Evolutionary conservation across 2,888 invertebrate species (phyloP).

Genomic region (Phortica okadai): DNA sequence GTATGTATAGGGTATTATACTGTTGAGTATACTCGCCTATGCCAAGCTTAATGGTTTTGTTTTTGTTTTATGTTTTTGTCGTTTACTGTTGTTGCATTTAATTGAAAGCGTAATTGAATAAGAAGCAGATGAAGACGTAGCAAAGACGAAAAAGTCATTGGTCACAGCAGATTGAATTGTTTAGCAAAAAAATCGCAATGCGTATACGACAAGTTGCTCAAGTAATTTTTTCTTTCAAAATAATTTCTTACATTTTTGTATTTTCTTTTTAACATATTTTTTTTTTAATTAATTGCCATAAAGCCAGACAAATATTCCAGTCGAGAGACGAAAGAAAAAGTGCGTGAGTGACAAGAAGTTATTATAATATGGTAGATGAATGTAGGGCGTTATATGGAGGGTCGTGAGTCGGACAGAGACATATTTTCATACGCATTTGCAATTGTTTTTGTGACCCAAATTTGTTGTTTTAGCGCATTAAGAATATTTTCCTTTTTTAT

Average conservation of each 20-base stretch:
- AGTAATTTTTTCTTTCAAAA: too few relatives aligned
- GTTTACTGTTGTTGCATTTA: too few relatives aligned
- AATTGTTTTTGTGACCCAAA: slow-evolving; percentile 11
- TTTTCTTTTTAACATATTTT: too few relatives aligned
- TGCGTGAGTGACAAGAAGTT: neutral
- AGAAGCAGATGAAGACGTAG: too few relatives aligned
- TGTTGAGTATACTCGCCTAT: too few relatives aligned
- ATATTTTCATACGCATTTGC: neutral
- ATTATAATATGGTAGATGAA: neutral
- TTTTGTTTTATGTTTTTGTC: too few relatives aligned
- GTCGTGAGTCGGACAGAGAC: neutral
- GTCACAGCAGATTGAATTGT: neutral
- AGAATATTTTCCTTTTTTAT: neutral
- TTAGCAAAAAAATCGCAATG: neutral
- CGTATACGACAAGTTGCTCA: neutral
- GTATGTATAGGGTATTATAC: too few relatives aligned
- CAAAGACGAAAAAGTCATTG: neutral
- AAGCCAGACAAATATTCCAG: neutral
- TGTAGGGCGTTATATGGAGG: too few relatives aligned
- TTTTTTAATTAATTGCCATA: slow-evolving; percentile 4
- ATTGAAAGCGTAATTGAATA: too few relatives aligned
- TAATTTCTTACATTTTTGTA: too few relatives aligned
- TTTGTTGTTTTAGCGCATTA: neutral
- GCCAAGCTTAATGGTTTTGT: too few relatives aligned
- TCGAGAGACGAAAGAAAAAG: neutral